phyloP scores from a whole-genome alignment of 2,113 vertebrate species.

The Nansenia antarctica region DNA sequence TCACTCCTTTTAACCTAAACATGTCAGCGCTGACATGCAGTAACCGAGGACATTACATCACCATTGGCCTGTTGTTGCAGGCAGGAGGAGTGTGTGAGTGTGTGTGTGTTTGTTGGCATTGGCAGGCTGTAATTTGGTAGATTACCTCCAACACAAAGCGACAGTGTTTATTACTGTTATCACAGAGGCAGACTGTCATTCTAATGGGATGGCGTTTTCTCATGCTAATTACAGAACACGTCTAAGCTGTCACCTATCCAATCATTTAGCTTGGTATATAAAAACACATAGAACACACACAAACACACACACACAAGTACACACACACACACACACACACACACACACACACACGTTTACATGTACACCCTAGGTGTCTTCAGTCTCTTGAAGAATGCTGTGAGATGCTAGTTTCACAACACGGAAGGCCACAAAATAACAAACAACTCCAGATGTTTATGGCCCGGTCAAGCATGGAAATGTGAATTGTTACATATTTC shows the following conservation, averaged over 20 bases:
- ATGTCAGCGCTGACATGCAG: background rate
- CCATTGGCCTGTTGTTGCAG: background rate
- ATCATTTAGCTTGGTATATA: constrained; percentile 34
- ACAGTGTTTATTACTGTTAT: constrained; percentile 37
- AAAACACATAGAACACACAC: no score
- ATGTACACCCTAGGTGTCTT: background rate
- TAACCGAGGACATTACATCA: background rate
- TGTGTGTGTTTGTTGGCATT: background rate
- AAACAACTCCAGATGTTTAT: no score
- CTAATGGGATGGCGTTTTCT: constrained; percentile 42
- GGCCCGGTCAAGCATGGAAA: no score
- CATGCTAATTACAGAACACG: constrained; percentile 41
- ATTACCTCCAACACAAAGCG: constrained; percentile 31
- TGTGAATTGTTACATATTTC: background rate
- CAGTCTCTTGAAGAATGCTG: background rate
- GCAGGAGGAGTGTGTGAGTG: no score
- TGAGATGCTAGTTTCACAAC: no score
- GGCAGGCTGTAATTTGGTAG: constrained; percentile 35
- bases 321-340: background rate
- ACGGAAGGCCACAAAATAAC: no score
- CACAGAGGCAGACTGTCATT: constrained; percentile 28
- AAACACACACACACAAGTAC: background rate
- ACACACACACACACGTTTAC: background rate
- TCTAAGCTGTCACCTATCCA: constrained; percentile 30
- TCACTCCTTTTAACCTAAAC: background rate